A percentile compares a stretch with the other conserved stretches of the same genome.
Conservation (phyloP, 1,140 invertebrate species). For the Chrysomallon squamiferum region DNA sequence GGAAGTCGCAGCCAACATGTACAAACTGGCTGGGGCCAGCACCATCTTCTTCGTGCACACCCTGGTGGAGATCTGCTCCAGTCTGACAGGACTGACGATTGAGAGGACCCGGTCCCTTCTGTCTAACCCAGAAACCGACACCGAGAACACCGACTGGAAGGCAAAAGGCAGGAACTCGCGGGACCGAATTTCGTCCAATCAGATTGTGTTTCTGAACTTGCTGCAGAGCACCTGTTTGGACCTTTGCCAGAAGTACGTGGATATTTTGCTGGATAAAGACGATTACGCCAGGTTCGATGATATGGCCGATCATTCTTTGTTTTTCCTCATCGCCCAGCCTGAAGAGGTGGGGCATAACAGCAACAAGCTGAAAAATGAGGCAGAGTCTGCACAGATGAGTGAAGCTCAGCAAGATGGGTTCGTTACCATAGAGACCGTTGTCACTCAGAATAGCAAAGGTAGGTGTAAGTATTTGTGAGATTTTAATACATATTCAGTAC, state of each 20-base stretch:
- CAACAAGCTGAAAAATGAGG: conserved; percentile 61
- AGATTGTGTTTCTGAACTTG: conserved; percentile 52
- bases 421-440: neutral
- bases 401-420: neutral
- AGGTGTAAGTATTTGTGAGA: neutral
- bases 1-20: conserved; percentile 87
- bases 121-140: neutral
- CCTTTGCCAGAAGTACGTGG: conserved; percentile 71
- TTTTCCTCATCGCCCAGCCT: conserved; percentile 71
- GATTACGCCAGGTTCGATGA: conserved; percentile 68
- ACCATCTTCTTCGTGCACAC: conserved; percentile 90
- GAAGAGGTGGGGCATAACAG: no score
- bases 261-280: conserved; percentile 69
- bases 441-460: neutral
- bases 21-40: conserved; percentile 88
- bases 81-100: conserved; percentile 59
- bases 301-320: conserved; percentile 71
- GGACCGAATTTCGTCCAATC: conserved; percentile 19
- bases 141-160: no score
- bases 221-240: conserved; percentile 68
- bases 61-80: conserved; percentile 80
- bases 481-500: no score
- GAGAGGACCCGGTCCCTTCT: conserved; percentile 16
- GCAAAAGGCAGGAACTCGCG: neutral
- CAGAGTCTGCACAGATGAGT: neutral